Conservation (phyloP, 1,140 invertebrate genomes). For the Tribolium castaneum region DNA sequence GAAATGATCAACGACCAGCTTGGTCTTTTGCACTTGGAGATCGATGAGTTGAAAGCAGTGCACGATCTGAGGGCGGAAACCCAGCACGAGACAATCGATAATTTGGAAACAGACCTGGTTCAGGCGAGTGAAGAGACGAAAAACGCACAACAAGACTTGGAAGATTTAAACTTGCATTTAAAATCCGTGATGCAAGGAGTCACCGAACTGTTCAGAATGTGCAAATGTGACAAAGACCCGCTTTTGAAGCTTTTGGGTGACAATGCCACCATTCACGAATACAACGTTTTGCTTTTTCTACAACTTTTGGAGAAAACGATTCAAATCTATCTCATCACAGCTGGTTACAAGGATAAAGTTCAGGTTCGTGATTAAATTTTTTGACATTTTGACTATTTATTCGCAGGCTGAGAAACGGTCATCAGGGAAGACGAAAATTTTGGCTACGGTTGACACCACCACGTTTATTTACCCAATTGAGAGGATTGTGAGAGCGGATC, state of each 20-base stretch:
- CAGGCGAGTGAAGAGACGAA: slow-evolving; percentile 62
- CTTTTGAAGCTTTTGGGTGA: slow-evolving; percentile 62
- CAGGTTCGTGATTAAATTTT: background rate
- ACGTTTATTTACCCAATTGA: slow-evolving; percentile 43
- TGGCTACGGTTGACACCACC: background rate
- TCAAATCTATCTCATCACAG: slow-evolving; percentile 67
- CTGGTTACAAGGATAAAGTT: slow-evolving; percentile 63
- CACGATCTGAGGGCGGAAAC: slow-evolving; percentile 64
- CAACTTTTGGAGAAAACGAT: slow-evolving; percentile 74
- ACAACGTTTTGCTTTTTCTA: slow-evolving; percentile 79
- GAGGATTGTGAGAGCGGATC: slow-evolving; percentile 52
- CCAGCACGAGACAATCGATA: slow-evolving; percentile 66
- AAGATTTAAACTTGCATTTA: slow-evolving; percentile 65
- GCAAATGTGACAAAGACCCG: slow-evolving; percentile 75
- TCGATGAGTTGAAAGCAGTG: slow-evolving; percentile 64
- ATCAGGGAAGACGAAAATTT: background rate
- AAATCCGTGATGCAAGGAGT: slow-evolving; percentile 69
- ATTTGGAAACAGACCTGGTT: slow-evolving; percentile 62
- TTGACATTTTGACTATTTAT: background rate
- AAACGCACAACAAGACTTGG: slow-evolving; percentile 65
- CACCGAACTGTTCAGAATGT: slow-evolving; percentile 70
- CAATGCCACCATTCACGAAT: slow-evolving; percentile 72
- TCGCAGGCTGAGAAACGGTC: slow-evolving; percentile 2
- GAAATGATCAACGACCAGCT: slow-evolving; percentile 68
- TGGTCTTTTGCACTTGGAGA: background rate